Evolutionary conservation across 2,888 invertebrate species (phyloP).

Genomic region (Drosophila borborema): DNA sequence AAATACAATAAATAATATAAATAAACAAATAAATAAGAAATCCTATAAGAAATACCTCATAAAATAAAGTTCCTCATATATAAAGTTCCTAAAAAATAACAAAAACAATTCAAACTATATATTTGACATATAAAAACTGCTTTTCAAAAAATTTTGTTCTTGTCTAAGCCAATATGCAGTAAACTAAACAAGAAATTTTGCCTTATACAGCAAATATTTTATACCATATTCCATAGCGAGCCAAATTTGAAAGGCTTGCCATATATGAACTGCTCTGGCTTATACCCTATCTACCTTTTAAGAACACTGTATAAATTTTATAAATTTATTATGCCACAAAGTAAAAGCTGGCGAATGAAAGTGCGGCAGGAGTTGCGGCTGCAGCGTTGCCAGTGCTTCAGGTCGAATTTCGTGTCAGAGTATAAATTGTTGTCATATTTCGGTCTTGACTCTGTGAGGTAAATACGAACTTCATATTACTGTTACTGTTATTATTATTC

Average conservation of each 20-base stretch:
- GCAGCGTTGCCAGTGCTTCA: not conserved
- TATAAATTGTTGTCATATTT: constrained; percentile 39
- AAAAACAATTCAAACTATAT: too few species aligned
- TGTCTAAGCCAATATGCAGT: constrained; percentile 4
- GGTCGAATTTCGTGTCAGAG: not conserved
- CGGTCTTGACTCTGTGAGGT: constrained; percentile 27
- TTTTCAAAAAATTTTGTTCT: not conserved
- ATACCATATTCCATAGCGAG: not conserved
- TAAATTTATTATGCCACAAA: constrained; percentile 53
- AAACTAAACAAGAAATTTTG: not conserved
- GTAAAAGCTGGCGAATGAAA: constrained; percentile 32
- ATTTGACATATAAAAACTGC: not conserved
- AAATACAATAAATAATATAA: too few species aligned
- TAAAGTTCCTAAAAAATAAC: too few species aligned
- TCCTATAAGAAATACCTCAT: too few species aligned
- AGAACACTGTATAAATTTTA: constrained; percentile 37
- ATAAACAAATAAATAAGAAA: too few species aligned
- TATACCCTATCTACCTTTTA: constrained; percentile 8
- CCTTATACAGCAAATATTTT: not conserved
- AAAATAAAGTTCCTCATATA: too few species aligned
- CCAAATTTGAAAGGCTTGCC: not conserved
- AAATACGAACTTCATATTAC: constrained; percentile 20
- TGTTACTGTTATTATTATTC: not conserved
- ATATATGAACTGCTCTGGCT: not conserved
- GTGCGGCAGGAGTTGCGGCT: constrained; percentile 9